Evolutionary conservation across 2,113 vertebrate genomes (phyloP).

Genomic region (Callocephalon fimbriatum): DNA sequence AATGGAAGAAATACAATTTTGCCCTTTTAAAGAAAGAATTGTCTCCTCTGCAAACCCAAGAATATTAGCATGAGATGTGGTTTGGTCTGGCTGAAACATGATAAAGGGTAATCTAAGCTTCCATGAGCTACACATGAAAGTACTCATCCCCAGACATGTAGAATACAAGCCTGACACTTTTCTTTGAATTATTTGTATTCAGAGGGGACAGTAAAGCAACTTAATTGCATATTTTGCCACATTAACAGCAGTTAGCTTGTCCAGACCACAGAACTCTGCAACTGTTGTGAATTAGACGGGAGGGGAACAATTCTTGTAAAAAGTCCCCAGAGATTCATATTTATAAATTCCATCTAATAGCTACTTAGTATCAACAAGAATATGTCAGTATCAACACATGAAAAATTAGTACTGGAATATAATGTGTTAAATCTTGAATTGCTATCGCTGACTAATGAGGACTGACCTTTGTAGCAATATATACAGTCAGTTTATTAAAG

Average conservation of each 20-base stretch:
- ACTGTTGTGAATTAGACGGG: not conserved
- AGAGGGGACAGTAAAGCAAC: not conserved
- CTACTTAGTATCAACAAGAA: not conserved
- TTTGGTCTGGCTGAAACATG: not conserved
- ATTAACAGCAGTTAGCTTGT: not conserved
- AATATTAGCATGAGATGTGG: not conserved
- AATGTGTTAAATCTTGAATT: conserved; percentile 45
- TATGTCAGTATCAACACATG: not conserved
- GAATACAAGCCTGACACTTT: not conserved
- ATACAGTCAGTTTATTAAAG: conserved; percentile 72
- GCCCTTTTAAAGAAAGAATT: not conserved
- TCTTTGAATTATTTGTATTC: not conserved
- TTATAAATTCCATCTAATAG: not conserved
- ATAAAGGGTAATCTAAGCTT: not conserved
- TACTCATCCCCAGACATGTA: not conserved
- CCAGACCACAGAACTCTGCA: not conserved
- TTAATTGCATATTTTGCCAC: not conserved
- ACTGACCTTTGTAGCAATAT: conserved; percentile 70
- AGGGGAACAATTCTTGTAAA: not conserved
- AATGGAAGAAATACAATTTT: not conserved
- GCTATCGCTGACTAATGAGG: conserved; percentile 49
- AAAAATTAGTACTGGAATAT: conserved; percentile 17
- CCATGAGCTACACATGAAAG: not conserved
- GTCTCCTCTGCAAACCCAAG: not conserved
- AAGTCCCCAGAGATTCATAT: not conserved